phyloP scores from a whole-genome alignment of 2,888 invertebrate genomes.

The Stegana nigrithorax region DNA sequence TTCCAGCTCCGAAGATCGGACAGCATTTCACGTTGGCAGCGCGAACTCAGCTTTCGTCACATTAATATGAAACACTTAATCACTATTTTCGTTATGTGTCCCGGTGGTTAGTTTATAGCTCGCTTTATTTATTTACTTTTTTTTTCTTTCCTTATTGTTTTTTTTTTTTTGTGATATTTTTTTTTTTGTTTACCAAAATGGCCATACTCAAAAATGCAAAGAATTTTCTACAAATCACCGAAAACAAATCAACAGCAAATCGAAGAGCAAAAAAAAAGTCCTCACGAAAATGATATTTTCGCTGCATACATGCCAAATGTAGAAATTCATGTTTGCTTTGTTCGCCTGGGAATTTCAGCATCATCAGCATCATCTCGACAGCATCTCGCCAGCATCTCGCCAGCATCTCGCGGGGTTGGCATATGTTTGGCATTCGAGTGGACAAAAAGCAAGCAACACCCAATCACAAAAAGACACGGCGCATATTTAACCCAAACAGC shows the following conservation, averaged over 20 bases:
- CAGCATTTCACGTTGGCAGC: slow-evolving; percentile 11
- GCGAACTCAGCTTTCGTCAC: slow-evolving; percentile 48
- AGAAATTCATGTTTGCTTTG: slow-evolving; percentile 41
- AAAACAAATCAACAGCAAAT: slow-evolving; percentile 33
- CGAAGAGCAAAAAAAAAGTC: slow-evolving; percentile 21
- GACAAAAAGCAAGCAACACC: slow-evolving; percentile 28
- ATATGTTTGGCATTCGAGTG: too few relatives aligned
- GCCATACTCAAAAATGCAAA: slow-evolving; percentile 46
- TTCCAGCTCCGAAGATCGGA: slow-evolving; percentile 26
- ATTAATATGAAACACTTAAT: slow-evolving; percentile 60
- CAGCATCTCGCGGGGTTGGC: too few relatives aligned
- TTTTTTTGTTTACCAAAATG: slow-evolving; percentile 42
- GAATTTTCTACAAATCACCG: slow-evolving; percentile 58
- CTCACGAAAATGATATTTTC: slow-evolving; percentile 51
- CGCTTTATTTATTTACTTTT: slow-evolving; percentile 21
- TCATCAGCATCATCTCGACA: slow-evolving; percentile 27
- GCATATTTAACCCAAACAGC: slow-evolving; percentile 37
- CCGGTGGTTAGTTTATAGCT: too few relatives aligned
- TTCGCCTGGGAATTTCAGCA: slow-evolving; percentile 47
- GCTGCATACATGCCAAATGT: slow-evolving; percentile 34
- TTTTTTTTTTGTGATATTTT: background rate
- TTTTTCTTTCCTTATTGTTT: background rate
- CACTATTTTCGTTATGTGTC: slow-evolving; percentile 55
- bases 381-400: slow-evolving; percentile 38
- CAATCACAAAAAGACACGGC: slow-evolving; percentile 45